These are phyloP conservation scores for Tenthredo distinguenda DNA, from an alignment of 2,888 invertebrate species.

Conservation along the genomic window DNA sequence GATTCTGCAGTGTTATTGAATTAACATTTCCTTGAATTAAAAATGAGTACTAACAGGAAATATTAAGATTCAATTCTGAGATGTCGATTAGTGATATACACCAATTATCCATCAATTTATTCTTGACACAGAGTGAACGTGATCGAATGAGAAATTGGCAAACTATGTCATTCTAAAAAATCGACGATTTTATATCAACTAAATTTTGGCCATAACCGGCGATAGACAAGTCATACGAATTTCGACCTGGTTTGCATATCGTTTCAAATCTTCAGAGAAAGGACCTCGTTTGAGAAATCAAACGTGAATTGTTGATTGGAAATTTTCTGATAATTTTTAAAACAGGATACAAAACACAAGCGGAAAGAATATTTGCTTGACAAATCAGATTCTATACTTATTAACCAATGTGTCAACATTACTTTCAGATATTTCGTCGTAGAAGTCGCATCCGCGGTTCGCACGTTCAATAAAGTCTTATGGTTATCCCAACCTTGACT, in stretches of 20 bases:
- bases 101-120: neutral
- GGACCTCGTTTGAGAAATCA: neutral
- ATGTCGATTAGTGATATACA: neutral
- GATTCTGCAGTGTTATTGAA: neutral
- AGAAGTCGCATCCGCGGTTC: neutral
- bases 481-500: slow-evolving; percentile 28
- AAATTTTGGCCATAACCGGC: neutral
- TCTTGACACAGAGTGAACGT: neutral
- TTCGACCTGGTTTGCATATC: neutral
- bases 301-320: neutral
- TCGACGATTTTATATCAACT: no score
- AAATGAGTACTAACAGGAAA: neutral
- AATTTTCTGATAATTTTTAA: neutral
- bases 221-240: neutral
- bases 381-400: neutral
- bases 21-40: neutral
- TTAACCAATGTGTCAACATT: neutral
- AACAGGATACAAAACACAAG: neutral
- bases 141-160: no score
- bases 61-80: neutral
- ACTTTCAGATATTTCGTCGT: neutral
- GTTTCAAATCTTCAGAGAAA: neutral
- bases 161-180: no score
- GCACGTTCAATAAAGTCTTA: neutral
- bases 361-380: neutral